A percentile compares a stretch with the other conserved stretches of the same genome.
Conservation (phyloP, 2,888 invertebrate genomes). For the Pediacus dermestoides region DNA sequence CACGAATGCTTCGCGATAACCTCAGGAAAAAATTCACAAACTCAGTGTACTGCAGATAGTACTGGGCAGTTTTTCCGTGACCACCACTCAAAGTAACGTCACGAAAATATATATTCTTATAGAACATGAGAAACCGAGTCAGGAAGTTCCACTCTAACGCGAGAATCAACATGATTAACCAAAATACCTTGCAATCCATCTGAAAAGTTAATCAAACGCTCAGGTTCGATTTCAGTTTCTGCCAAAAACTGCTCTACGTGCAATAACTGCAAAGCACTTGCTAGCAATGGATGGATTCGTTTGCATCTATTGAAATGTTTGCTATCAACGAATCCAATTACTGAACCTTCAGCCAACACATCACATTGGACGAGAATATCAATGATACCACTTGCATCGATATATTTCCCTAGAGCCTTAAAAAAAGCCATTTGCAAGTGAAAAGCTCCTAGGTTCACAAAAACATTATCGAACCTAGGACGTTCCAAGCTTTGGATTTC, state of each 20-base stretch:
- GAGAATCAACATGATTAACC: too few species aligned
- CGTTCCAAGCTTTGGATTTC: slow-evolving; percentile 24
- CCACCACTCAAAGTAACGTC: slow-evolving; percentile 4
- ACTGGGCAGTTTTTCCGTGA: slow-evolving; percentile 10
- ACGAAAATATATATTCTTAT: slow-evolving; percentile 5
- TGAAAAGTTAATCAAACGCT: background rate
- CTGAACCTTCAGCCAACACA: slow-evolving; percentile 33
- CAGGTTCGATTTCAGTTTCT: background rate
- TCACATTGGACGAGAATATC: slow-evolving; percentile 28
- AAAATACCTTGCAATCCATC: background rate
- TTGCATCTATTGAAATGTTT: slow-evolving; percentile 39
- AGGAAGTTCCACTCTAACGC: too few species aligned
- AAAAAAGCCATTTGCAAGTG: slow-evolving; percentile 38
- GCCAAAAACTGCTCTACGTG: slow-evolving; percentile 19
- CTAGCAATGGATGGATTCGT: slow-evolving; percentile 26
- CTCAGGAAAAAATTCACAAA: slow-evolving; percentile 31
- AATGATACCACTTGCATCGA: slow-evolving; percentile 30
- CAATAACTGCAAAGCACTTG: slow-evolving; percentile 24
- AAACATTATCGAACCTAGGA: slow-evolving; percentile 33
- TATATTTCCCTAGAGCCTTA: slow-evolving; percentile 36
- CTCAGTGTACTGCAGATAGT: slow-evolving; percentile 24
- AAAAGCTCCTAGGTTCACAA: slow-evolving; percentile 42
- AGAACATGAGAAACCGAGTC: background rate
- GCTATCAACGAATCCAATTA: slow-evolving; percentile 28
- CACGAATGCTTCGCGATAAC: slow-evolving; percentile 32